Base-by-base conservation (phyloP, 2,113 vertebrate genomes). In the Gavia stellata region DNA sequence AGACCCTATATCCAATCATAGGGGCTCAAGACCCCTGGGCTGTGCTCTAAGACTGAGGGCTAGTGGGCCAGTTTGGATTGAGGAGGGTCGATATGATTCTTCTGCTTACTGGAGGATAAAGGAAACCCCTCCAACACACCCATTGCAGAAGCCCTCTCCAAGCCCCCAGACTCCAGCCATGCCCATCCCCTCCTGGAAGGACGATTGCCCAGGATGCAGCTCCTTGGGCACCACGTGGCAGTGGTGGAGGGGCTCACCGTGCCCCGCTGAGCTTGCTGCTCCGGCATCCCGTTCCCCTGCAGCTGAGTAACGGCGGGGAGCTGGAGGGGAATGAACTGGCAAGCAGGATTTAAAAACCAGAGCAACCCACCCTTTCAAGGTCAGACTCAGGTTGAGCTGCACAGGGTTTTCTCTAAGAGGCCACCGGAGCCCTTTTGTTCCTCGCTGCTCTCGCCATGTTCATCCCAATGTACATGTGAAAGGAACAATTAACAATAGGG, bases 401-500 rank as follows among this genome's bases (percentile, higher is more conserved):
- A 97, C 95, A 81, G 94, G 88, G 83, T 96, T 97, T 97, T 94
- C 94, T 92, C 95, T 94, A 81, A 98, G 98, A 98, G 97, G 97
- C 98, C 97, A 97, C 96, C 93, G 96, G 97, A 97, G 95, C 87
- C 95, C 97, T 93, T 98, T 99, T 99, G 98, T 98, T 97, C 97
- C 92, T 97, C 80, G 53, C 97, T 98, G 97, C 96, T 98, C 98
- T 98, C 49, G 10, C 98, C 98, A 97, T 98, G 97, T 98, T 98
- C 98, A 98, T 98, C 97, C 98, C 98, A 98, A 97, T 98, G 98
- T 98, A 98, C 95, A 97, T 97, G 96, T 99, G 98, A 99, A 99
- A 99, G 98, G 98, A 97, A 98, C 98, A 98, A 98, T 98, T 98
- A 98, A 99, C 98, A 99, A 99, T 98, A 98, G 98, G 96, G 96